Evolutionary conservation across 2,888 invertebrate species (phyloP), one percentile per base, ranked within the genome.

Genomic region (Beris chalybata): DNA sequence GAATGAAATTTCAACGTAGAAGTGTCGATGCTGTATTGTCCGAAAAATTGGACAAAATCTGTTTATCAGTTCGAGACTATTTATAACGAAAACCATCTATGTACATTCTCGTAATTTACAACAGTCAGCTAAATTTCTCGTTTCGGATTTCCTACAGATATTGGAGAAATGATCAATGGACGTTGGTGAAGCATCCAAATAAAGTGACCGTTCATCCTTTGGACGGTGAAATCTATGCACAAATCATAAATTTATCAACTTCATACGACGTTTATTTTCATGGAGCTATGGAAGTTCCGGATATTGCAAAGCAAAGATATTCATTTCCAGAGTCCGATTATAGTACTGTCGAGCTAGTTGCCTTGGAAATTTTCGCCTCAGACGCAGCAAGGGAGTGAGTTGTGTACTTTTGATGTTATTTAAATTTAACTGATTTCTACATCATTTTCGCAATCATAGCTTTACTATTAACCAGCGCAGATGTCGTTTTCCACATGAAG

Each of bases 221-320:
- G 7, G 89, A 90, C 73, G 90, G 90, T 0, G 89, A 90, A 79
- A 87, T 89, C n/a, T 89, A 89, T 76, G 87, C 87, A 0, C 88
- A 89, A 78, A 82, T 89, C n/a, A 85, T 88, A 66, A 88, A 89
- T 73, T 81, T 90, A 73, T 86, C 89, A 0, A 85, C 86, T 0
- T 83, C 86, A 9, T 89, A 88, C 73, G 82, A 85, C 74, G 89
- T 89, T 74, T 84, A 84, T 76, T 74, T 90, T 53, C 89, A 90
- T 71, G 88, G 88, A 0, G 86, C 89, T 0, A 80, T 83, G 31
- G 90, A 90, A 79, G 83, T 87, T 0, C 87, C 89, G 0, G 90
- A 89, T 73, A 83, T 88, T 54, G 84, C 87, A 0, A 86, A 85
- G 6, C 86, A 85, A 71, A 79, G 78, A 45, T 83, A 84, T 50